Percentiles rank a stretch among this genome's conserved stretches.
These are phyloP conservation scores for Holothuria scabra DNA, from an alignment of 53 echinoderm and acorn worm species.

Conservation along the genomic window DNA sequence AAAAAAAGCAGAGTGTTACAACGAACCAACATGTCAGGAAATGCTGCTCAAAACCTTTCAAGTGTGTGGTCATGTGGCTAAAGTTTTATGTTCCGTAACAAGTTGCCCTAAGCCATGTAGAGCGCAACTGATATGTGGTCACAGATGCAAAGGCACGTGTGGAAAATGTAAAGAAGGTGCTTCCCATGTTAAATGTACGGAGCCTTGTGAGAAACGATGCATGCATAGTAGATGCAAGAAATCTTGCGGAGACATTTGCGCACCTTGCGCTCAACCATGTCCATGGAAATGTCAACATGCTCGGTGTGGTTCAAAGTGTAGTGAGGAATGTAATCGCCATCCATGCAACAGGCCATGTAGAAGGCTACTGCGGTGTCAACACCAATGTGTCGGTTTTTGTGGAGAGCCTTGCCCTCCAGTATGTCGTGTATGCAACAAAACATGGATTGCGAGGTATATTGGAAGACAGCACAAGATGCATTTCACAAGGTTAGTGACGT, in stretches of 20 bases:
- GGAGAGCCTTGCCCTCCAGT: slow-evolving; percentile 84
- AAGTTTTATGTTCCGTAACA: slow-evolving; percentile 63
- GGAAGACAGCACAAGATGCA: too few species aligned
- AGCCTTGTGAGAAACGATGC: slow-evolving; percentile 58
- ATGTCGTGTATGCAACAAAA: slow-evolving; percentile 68
- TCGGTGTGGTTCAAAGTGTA: slow-evolving; percentile 47
- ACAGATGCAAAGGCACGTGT: slow-evolving; percentile 73
- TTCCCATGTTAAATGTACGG: slow-evolving; percentile 51
- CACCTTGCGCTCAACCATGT: slow-evolving; percentile 58
- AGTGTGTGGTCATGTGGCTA: slow-evolving; percentile 71
- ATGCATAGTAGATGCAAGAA: slow-evolving; percentile 53
- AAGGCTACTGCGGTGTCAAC: slow-evolving; percentile 43
- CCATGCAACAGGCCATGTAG: slow-evolving; percentile 70
- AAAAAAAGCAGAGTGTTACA: slow-evolving; percentile 59
- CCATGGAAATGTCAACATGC: slow-evolving; percentile 65
- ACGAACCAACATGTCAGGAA: background rate
- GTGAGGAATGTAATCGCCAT: slow-evolving; percentile 51
- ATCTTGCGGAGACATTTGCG: slow-evolving; percentile 52
- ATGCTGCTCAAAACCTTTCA: slow-evolving; percentile 46
- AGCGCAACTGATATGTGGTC: slow-evolving; percentile 56
- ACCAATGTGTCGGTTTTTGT: slow-evolving; percentile 82
- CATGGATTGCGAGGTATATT: too few species aligned
- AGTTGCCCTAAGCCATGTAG: slow-evolving; percentile 67
- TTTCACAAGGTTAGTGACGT: too few species aligned
- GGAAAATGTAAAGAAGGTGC: slow-evolving; percentile 52